phyloP scores from a whole-genome alignment of 2,888 invertebrate species.

The Drosophila ezoana region DNA sequence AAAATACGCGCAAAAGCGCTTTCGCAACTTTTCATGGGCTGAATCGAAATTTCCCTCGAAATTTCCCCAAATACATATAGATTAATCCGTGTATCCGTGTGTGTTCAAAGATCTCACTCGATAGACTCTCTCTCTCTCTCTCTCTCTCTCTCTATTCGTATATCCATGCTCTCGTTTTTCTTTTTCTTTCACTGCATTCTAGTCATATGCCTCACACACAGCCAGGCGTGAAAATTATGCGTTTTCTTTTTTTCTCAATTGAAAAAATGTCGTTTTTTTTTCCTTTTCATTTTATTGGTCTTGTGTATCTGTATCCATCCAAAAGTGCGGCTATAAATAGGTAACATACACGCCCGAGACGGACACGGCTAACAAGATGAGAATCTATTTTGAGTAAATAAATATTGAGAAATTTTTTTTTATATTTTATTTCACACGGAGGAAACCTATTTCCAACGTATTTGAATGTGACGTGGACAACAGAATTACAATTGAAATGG shows the following conservation, averaged over 20 bases:
- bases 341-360: slow-evolving; percentile 43
- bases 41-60: slow-evolving; percentile 61
- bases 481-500: too few relatives aligned
- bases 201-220: slow-evolving; percentile 38
- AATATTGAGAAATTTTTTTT: slow-evolving; percentile 71
- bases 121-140: slow-evolving; percentile 38
- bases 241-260: slow-evolving; percentile 50
- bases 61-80: slow-evolving; percentile 30
- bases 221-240: slow-evolving; percentile 67
- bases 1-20: too few relatives aligned
- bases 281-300: slow-evolving; percentile 35
- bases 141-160: slow-evolving; percentile 1
- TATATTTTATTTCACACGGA: slow-evolving; percentile 23
- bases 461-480: background rate
- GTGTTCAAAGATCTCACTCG: slow-evolving; percentile 1
- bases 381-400: slow-evolving; percentile 72
- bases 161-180: slow-evolving; percentile 18
- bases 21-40: slow-evolving; percentile 65
- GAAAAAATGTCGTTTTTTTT: slow-evolving; percentile 23
- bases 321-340: slow-evolving; percentile 65
- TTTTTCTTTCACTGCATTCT: slow-evolving; percentile 50
- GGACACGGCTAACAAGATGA: slow-evolving; percentile 67
- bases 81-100: slow-evolving; percentile 10
- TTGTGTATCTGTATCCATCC: slow-evolving; percentile 62
- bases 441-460: background rate